These are phyloP conservation scores for Chloroceryle amazona DNA, from an alignment of 2,797 vertebrate genomes.

Conservation along the genomic window DNA sequence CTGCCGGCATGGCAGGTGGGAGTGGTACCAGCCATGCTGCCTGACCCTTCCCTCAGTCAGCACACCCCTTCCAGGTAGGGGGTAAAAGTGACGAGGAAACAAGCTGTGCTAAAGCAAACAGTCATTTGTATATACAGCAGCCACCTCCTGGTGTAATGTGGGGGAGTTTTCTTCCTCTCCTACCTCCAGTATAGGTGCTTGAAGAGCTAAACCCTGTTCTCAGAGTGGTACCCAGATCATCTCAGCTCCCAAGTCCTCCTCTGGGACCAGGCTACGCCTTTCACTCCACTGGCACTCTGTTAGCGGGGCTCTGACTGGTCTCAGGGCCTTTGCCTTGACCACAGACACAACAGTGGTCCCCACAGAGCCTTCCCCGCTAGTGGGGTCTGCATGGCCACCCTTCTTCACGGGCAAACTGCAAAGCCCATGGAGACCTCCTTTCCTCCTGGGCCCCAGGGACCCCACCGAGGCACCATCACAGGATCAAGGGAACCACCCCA, in stretches of 20 bases:
- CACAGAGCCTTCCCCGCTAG: background rate
- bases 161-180: background rate
- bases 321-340: background rate
- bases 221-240: accelerated
- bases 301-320: too few species aligned
- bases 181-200: background rate
- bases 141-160: background rate
- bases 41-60: background rate
- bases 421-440: background rate
- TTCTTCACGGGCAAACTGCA: accelerated
- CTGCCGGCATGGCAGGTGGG: accelerated
- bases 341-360: background rate
- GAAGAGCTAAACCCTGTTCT: background rate
- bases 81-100: background rate
- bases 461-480: background rate
- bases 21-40: accelerated
- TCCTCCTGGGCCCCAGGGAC: accelerated
- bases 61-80: background rate
- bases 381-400: background rate
- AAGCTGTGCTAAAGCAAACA: background rate
- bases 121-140: background rate
- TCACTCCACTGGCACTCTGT: background rate
- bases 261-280: background rate
- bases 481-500: background rate
- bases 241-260: accelerated